phyloP scores from a whole-genome alignment of 2,888 invertebrate genomes.

The Scotopteryx bipunctaria region DNA sequence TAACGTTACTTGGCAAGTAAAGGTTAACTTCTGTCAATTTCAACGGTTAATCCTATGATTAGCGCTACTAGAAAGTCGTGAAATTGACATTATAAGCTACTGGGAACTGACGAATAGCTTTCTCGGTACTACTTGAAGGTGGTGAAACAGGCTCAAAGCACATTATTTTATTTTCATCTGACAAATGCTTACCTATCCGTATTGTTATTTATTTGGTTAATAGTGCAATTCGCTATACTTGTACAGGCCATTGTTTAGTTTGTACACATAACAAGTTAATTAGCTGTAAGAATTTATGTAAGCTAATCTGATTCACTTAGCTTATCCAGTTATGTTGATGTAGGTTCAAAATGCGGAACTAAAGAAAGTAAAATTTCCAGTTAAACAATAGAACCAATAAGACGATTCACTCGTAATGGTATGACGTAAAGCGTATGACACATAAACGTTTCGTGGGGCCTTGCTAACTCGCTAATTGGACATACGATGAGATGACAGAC shows the following conservation, averaged over 20 bases:
- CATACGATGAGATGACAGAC: slow-evolving; percentile 8
- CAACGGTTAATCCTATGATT: too few relatives aligned
- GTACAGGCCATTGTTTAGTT: background rate
- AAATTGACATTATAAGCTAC: too few relatives aligned
- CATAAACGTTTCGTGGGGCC: background rate
- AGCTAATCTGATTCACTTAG: background rate
- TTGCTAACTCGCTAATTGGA: slow-evolving; percentile 24
- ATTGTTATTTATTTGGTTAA: slow-evolving; percentile 7
- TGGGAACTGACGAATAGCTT: too few relatives aligned
- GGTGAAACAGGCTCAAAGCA: too few relatives aligned
- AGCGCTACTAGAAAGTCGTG: too few relatives aligned
- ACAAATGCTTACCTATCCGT: too few relatives aligned
- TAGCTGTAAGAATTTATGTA: background rate
- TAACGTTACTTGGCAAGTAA: background rate
- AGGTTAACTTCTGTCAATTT: too few relatives aligned
- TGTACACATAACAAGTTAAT: slow-evolving; percentile 11
- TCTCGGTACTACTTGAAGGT: too few relatives aligned
- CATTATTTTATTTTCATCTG: too few relatives aligned
- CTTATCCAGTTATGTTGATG: slow-evolving; percentile 15
- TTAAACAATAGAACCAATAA: slow-evolving; percentile 1
- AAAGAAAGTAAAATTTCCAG: slow-evolving; percentile 8
- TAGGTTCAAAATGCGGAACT: slow-evolving; percentile 23
- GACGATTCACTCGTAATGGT: slow-evolving; percentile 9
- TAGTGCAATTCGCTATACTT: slow-evolving; percentile 8
- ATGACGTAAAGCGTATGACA: slow-evolving; percentile 19